Conservation (phyloP, 2,797 vertebrate species). For the Fundulus diaphanus region DNA sequence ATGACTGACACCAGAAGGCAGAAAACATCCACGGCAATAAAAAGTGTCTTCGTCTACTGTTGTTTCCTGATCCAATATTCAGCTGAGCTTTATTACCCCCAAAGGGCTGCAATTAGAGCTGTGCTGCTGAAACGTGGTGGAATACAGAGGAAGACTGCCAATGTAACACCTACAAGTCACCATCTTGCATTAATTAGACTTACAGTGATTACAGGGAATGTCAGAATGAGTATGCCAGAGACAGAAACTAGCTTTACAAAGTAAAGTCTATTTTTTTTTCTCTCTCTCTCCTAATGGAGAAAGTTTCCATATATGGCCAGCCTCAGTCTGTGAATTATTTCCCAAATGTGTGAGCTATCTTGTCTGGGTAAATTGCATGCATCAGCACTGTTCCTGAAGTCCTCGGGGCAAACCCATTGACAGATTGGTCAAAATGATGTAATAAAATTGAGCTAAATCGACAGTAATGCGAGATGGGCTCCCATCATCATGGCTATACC, state of each 20-base stretch:
- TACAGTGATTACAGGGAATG: slow-evolving; percentile 47
- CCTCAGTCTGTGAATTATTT: slow-evolving; percentile 15
- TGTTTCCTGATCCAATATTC: slow-evolving; percentile 47
- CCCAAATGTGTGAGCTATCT: slow-evolving; percentile 17
- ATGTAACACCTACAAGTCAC: slow-evolving; percentile 62
- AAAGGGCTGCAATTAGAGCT: slow-evolving; percentile 62
- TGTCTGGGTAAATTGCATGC: slow-evolving; percentile 24
- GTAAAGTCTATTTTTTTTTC: slow-evolving; percentile 9
- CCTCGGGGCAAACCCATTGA: slow-evolving; percentile 41
- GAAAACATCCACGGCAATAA: slow-evolving; percentile 49
- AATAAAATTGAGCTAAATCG: slow-evolving; percentile 42
- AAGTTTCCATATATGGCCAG: not conserved
- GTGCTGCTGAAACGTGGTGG: slow-evolving; percentile 58
- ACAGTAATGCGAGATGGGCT: slow-evolving; percentile 36
- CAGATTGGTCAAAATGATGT: slow-evolving; percentile 49
- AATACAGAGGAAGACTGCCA: slow-evolving; percentile 59
- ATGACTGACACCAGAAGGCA: slow-evolving; percentile 25
- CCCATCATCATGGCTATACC: slow-evolving; percentile 35
- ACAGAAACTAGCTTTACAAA: slow-evolving; percentile 19
- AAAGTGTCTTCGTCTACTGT: slow-evolving; percentile 35
- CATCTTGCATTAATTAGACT: slow-evolving; percentile 66
- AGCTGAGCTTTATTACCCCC: slow-evolving; percentile 56
- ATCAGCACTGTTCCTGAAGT: slow-evolving; percentile 45
- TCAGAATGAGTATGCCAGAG: slow-evolving; percentile 7
- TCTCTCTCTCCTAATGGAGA: not conserved